Conservation (phyloP, 2,888 invertebrate genomes). For the Cyaniris semiargus region DNA sequence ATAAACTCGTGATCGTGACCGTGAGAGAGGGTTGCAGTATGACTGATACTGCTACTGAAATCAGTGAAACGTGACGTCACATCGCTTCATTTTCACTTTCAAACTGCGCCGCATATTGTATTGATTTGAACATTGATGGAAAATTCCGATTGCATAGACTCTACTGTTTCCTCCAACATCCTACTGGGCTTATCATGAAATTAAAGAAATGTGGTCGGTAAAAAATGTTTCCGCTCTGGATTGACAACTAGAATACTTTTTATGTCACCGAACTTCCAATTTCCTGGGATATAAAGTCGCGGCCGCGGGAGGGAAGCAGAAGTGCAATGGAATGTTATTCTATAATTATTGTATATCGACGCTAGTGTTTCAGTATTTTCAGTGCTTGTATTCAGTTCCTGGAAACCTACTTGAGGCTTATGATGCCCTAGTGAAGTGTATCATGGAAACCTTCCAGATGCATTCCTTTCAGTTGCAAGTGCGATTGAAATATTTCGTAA, state of each 20-base stretch:
- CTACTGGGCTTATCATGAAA: not conserved
- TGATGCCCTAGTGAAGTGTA: not conserved
- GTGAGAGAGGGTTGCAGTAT: not conserved
- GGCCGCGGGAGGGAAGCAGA: not conserved
- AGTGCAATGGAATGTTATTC: not conserved
- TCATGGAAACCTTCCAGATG: not conserved
- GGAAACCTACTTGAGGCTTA: not conserved
- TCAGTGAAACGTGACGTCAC: conserved; percentile 7
- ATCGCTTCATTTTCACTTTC: conserved; percentile 1
- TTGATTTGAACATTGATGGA: conserved; percentile 1
- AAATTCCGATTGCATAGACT: not conserved
- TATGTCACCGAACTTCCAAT: too few species aligned
- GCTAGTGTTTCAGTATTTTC: conserved; percentile 1
- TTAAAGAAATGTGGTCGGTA: too few species aligned
- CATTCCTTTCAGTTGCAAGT: not conserved
- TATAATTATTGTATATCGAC: not conserved
- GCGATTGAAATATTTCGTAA: not conserved
- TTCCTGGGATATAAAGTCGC: too few species aligned
- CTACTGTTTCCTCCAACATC: not conserved
- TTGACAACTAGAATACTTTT: too few species aligned
- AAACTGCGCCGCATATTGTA: not conserved
- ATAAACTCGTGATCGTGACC: too few species aligned
- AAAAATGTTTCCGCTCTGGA: too few species aligned
- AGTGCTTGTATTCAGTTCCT: conserved; percentile 11
- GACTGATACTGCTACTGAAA: not conserved